Base-by-base conservation (phyloP, 2,797 vertebrate genomes). In the Cynopterus sphinx region DNA sequence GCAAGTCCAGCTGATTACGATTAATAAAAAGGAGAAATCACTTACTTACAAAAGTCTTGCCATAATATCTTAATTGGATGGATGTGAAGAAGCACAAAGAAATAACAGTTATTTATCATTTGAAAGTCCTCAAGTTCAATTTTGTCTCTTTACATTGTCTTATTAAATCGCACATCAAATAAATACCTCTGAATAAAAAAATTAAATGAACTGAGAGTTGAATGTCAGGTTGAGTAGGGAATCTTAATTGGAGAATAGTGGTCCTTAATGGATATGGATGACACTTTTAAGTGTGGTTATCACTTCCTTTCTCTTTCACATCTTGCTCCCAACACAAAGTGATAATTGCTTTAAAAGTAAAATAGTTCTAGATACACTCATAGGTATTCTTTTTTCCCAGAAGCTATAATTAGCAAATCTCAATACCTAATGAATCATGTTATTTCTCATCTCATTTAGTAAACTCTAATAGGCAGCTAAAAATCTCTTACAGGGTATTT, bases 291-390 rank as follows among this genome's bases (percentile, higher is more conserved):
- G 77, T 95, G 86, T 91, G 75, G 59, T 95, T 97, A 79, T 90
- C 96, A 94, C 92, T 95, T 96, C 79, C 59, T 85, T 96, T 91
- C 49, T 96, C 89, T 74, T 86, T 94, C 55, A 61, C 46, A 92
- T 89, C 81, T 95, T 90, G 78, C 65, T 49, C 51, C 75, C 68
- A 90, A 78, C 53, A 83, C 41, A 79, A 84, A 95, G 90, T 95
- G 96, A 96, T 95, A 97, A 97, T 95, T 94, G 82, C 92, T 90
- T 94, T 88, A 95, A 94, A 97, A 96, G 90, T n/a, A 94, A 97
- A 86, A 82, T 92, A 75, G 33, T 88, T 94, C 94, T 95, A 51
- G 86, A 81, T 86, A 84, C 61, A 53, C 36, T 33, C 31, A 88
- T 92, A 97, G 53, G 49, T 87, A n/a, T 83, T 83, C 82, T 89